Evolutionary conservation across 1,140 invertebrate genomes (phyloP).

Genomic region (Armadillidium nasatum): DNA sequence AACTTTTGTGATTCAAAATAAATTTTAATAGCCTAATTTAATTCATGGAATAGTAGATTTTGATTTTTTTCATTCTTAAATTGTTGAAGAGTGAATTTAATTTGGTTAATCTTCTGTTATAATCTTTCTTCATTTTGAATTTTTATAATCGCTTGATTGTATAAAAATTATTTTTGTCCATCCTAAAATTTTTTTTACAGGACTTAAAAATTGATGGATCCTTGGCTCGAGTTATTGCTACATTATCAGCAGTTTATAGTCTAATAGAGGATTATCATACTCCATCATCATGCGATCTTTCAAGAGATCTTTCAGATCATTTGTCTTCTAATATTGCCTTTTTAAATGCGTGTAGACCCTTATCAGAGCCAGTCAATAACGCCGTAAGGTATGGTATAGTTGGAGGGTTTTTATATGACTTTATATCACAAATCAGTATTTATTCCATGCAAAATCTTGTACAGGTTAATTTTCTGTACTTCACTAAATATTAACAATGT

Average conservation of each 20-base stretch:
- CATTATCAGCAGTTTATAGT: constrained; percentile 28
- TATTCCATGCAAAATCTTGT: too few species aligned
- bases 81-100: not conserved
- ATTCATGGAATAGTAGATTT: not conserved
- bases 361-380: constrained; percentile 34
- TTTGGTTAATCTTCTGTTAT: too few species aligned
- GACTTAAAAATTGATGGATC: constrained; percentile 31
- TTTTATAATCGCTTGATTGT: not conserved
- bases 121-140: not conserved
- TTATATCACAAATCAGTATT: too few species aligned
- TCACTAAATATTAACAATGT: too few species aligned
- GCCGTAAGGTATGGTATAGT: constrained; percentile 29
- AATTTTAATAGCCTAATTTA: too few species aligned
- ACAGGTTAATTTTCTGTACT: too few species aligned
- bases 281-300: constrained; percentile 34
- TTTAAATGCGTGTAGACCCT: constrained; percentile 30
- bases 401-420: too few species aligned
- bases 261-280: constrained; percentile 36
- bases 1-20: too few species aligned
- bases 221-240: constrained; percentile 31
- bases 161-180: too few species aligned
- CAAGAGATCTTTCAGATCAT: constrained; percentile 33
- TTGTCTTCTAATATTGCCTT: constrained; percentile 30
- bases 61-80: not conserved
- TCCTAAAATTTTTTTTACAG: constrained; percentile 13